Base-by-base conservation (phyloP, 1,140 invertebrate genomes). In the Polyergus mexicanus region DNA sequence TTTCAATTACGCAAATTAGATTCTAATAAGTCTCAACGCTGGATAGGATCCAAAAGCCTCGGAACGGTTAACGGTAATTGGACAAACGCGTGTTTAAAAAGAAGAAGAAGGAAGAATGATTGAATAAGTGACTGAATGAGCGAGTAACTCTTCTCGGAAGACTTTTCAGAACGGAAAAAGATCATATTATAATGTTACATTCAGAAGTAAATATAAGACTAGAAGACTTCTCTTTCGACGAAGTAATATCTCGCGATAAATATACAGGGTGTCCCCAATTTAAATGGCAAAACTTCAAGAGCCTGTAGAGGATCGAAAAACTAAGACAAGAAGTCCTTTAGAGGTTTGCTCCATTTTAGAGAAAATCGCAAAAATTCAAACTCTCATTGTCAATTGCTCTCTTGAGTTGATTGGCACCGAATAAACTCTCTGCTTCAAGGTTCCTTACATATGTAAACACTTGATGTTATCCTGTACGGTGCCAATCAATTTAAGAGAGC, bases 1-100 rank as follows among this genome's bases (percentile, higher is more conserved):
- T 88, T 88, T 91, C 86, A 88, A 91, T 90, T 88, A 89, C 77
- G 88, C 74, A 85, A 90, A 91, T 91, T 88, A 85, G 72, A 86
- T 91, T 81, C 69, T 91, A 91, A 91, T 87, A 90, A 88, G 86
- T 80, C 81, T 74, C 84, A 35, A 38, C 74, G 71, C 62, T 88
- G 86, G 86, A 91, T 38, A 85, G 88, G 76, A 77, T 91, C 88
- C 85, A 90, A 91, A 89, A 86, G 71, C 85, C 85, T 47, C 65
- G 81, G 78, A 86, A 86, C n/a, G 54, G 32, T 22, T 66, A n/a
- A 84, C 65, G 60, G 56, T 65, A 86, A 74, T 86, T 84, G 72
- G 68, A 90, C 87, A 87, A 89, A 77, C 80, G 83, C 25, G 63
- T 58, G 16, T 68, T 51, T 19, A 16, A 51, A 68, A 60, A 87